Evolutionary conservation across 1,140 invertebrate species (phyloP), one percentile per base, ranked within the genome.

Genomic region (Drosophila ercepeae): DNA sequence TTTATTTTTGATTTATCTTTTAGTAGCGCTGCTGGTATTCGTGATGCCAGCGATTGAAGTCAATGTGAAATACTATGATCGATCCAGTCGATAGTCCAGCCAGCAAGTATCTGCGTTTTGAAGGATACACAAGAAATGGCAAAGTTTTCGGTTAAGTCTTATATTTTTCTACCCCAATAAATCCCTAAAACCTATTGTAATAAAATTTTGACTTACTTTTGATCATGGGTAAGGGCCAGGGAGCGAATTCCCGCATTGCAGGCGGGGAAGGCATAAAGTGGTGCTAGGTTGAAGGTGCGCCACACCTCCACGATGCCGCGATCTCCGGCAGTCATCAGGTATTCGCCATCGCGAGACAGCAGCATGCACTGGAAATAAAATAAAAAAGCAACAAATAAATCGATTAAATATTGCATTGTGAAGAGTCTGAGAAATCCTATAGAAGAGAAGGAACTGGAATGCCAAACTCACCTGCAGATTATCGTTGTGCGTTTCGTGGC

Each of bases 41-140:
- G 91, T 99, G 98, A 92, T 99, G 98, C 98, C 98, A 99, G 90
- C 98, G 94, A 92, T 99, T 99, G 93, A 99, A 99, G 92, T 99
- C 98, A 90, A 99, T 99, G 93, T 99, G 98, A 92, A 99, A 99
- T 73, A 99, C 98, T 39, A 99, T 97, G 55, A 99, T 96, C 14
- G 98, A 98, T 32, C 99, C 99, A 73, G 98, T 98, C 14, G 98
- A 97, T 21, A 99, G 92, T 65, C 99, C 99, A 74, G 98, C 98
- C 73, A 99, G 93, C 46, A 99, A 93, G 93, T 99, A 99, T 92
- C 98, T 99, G n/a, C n/a, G n/a, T n/a, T n/a, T n/a, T n/a, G n/a
- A n/a, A n/a, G n/a, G n/a, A n/a, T n/a, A n/a, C n/a, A n/a, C n/a
- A n/a, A 91, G 70, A 93, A 76, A 46, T 79, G 29, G 1, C 11